phyloP scores from a whole-genome alignment of 2,888 invertebrate genomes.

The Stratiomys singularior region DNA sequence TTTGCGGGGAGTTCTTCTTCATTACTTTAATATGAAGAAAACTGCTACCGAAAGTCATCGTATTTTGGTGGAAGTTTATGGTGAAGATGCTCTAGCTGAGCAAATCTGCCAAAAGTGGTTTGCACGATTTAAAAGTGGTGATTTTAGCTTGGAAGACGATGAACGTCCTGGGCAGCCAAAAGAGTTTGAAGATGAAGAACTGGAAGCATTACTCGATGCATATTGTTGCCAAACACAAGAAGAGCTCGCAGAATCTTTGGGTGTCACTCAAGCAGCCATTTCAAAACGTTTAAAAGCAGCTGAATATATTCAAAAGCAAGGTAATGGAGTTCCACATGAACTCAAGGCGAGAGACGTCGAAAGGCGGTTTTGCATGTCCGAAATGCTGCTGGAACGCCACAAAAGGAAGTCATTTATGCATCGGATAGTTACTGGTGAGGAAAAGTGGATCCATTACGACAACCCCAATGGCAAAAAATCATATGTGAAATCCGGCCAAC shows the following conservation, averaged over 20 bases:
- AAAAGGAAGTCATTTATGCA: slow-evolving; percentile 36
- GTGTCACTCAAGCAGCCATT: slow-evolving; percentile 47
- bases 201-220: slow-evolving; percentile 52
- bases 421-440: slow-evolving; percentile 35
- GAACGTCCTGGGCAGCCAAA: slow-evolving; percentile 46
- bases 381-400: slow-evolving; percentile 44
- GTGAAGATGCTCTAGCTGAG: slow-evolving; percentile 42
- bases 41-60: slow-evolving; percentile 32
- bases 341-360: slow-evolving; percentile 50
- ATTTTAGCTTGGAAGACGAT: slow-evolving; percentile 52
- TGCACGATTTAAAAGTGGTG: slow-evolving; percentile 49
- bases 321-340: slow-evolving; percentile 50
- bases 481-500: slow-evolving; percentile 23
- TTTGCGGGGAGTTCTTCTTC: slow-evolving; percentile 42
- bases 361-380: slow-evolving; percentile 46
- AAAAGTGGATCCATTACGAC: slow-evolving; percentile 41
- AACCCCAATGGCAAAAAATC: slow-evolving; percentile 46
- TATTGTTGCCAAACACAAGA: slow-evolving; percentile 51
- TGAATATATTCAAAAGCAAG: slow-evolving; percentile 47
- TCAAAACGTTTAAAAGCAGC: slow-evolving; percentile 20
- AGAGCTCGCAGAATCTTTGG: slow-evolving; percentile 49
- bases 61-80: slow-evolving; percentile 37
- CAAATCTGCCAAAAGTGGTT: slow-evolving; percentile 48
- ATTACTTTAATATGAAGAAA: slow-evolving; percentile 26
- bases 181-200: slow-evolving; percentile 50